Base-by-base conservation (phyloP, 2,113 vertebrate genomes). In the Lasiurus cinereus region DNA sequence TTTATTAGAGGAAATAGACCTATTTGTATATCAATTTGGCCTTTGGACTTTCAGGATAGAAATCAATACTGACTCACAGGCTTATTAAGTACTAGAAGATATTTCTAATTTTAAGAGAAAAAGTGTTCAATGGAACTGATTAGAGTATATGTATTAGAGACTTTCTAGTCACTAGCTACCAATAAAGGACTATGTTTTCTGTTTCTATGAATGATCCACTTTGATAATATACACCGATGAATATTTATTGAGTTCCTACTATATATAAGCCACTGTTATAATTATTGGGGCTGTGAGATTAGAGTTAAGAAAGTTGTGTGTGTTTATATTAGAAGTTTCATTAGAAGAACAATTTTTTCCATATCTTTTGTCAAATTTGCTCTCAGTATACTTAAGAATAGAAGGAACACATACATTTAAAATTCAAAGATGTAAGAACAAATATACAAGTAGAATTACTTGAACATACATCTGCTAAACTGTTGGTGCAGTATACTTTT, bases 281-380 rank as follows among this genome's bases (percentile, higher is more conserved):
- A 83, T 77, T 70, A 82, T 36, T 94, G 39, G 50, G 4, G 6
- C 83, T 48, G 27, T 50, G 31, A 93, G 86, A 97, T 46, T 70
- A 82, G 83, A 97, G 95, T 52, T 96, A 94, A 92, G 82, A 94
- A 94, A 85, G 84, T 85, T 97, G 90, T 95, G 66, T 95, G 80
- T 97, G 43, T 78, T 96, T 96, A 94, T 95, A 94, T 96, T 95
- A 97, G 88, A 93, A 96, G 46, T 66, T 96, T 94, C 94, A 91
- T 93, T 97, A 97, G 95, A 97, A 97, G 92, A 97, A 94, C 88
- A 97, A 95, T 96, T 96, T 94, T 94, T 96, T 89, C 43, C 21
- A 73, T 94, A 33, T 95, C 50, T 36, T 96, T 95, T 80, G 19
- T 97, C 92, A 96, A 46, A 11, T 96, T 97, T 88, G 29, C 39